Evolutionary conservation across 2,888 invertebrate genomes (phyloP), one percentile per base, ranked within the genome.

Genomic region (Agonopterix alstromeriana): DNA sequence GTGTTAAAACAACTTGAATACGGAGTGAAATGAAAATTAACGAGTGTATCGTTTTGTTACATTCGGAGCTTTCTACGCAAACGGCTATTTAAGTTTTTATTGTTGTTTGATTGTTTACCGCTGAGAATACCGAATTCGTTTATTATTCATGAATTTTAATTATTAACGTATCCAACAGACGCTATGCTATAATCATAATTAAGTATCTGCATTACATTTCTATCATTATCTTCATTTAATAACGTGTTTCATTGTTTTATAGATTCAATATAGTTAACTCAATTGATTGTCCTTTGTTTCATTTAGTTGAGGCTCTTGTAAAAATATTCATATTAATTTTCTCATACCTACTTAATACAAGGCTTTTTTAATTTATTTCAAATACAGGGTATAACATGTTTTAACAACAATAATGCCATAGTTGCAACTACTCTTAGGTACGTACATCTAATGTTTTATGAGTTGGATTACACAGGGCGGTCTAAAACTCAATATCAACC

Each of bases 111-210:
- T 70, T 70, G 73, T 76, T 71, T 58, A 60, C 58, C 56, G 61
- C 61, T 65, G 68, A 66, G 71, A 67, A 71, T 66, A 69, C 53
- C 56, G 62, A 56, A 65, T 70, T 73, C 63, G 73, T 75, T 60
- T 56, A 53, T 55, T 79, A 77, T 78, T 74, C 75, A 75, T 73
- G 58, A 68, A 71, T 73, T 78, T 73, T 78, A 77, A 80, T 79
- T 75, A 76, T 51, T 49, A 60, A 70, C 53, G 61, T 67, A 69
- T 66, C 66, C 70, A 67, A 70, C 74, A 68, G 76, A 68, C 65
- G 68, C 57, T 63, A 56, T 57, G 56, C 66, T 63, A 55, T 70
- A 69, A 73, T 72, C 67, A 73, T 73, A 73, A 75, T 77, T 75
- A 78, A 65, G 66, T 68, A 27, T 27, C 27, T 27, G 27, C 27